Conservation (phyloP, 2,888 invertebrate species). For the Pseudeuparius sepicola region DNA sequence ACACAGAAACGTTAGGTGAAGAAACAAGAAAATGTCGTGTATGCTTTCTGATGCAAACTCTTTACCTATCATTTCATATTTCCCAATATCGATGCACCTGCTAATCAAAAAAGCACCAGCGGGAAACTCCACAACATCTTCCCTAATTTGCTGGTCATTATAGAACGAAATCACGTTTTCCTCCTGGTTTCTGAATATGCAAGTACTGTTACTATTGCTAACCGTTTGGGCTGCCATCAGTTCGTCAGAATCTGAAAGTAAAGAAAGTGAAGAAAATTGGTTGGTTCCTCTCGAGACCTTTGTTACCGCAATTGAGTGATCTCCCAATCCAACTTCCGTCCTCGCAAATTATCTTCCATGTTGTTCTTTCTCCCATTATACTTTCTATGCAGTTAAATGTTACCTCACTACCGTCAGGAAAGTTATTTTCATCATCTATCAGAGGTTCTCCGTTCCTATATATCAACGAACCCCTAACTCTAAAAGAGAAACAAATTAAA, state of each 20-base stretch:
- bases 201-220: conserved; percentile 53
- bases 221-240: conserved; percentile 29
- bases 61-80: conserved; percentile 59
- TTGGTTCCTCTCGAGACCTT: not conserved
- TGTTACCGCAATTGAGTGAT: conserved; percentile 67
- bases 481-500: conserved; percentile 26
- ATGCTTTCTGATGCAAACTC: conserved; percentile 4
- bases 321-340: conserved; percentile 78
- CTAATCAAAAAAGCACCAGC: conserved; percentile 50
- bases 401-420: conserved; percentile 74
- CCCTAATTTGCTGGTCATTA: conserved; percentile 67
- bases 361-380: conserved; percentile 70
- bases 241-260: conserved; percentile 32
- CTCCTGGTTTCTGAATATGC: conserved; percentile 66
- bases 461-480: conserved; percentile 68
- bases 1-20: conserved; percentile 4
- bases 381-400: conserved; percentile 75
- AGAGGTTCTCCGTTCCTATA: conserved; percentile 63
- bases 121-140: conserved; percentile 67
- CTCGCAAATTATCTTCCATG: conserved; percentile 78
- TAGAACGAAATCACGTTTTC: conserved; percentile 72
- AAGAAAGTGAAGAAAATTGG: not conserved
- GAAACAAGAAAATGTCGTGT: not conserved
- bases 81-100: conserved; percentile 78
- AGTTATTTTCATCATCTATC: conserved; percentile 54